Base-by-base conservation (phyloP, 2,113 vertebrate genomes). In the Pyrgilauda ruficollis region DNA sequence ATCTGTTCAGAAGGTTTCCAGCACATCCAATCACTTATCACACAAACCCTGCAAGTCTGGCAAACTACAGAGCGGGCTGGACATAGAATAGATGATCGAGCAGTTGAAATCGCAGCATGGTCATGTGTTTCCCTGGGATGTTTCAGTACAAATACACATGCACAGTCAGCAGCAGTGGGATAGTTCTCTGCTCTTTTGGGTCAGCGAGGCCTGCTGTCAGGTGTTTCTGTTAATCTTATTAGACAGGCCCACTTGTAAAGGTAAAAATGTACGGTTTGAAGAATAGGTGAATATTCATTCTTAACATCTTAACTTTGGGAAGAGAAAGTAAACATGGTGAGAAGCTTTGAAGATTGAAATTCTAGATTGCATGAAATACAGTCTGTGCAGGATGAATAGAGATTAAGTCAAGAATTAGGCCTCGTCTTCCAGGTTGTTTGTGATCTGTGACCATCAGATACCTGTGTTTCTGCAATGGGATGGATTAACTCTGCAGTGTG, bases 41-140 rank as follows among this genome's bases (percentile, higher is more conserved):
- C 47, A 81, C 86, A 94, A 90, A 92, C 56, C 24, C 68, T 96
- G 83, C 88, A 74, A 39, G 79, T 74, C 88, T 7, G 30, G 86
- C 72, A 89, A 93, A 90, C 83, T 86, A 6, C 4, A 95, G 89
- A 67, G 91, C 68, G 41, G 35, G 27, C 68, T 91, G 89, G 80
- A 78, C 52, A 24, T 74, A 89, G 78, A 97, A 96, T 47, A 86
- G 93, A 91, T 94, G 91, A 92, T 21, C 15, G 24, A 89, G 94
- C 93, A 87, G 89, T 52, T 26, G 73, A 89, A 95, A 95, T 62
- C 21, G 5, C 83, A 94, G 69, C 0, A 0, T 75, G 64, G 72
- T 96, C 90, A 95, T 92, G 73, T 84, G 93, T 89, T 94, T 59
- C 47, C 47, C 87, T 78, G 79, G 55, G 87, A 47, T 95, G 64